These are phyloP conservation scores for Pammene fasciana DNA, from an alignment of 2,888 invertebrate genomes.

Conservation along the genomic window DNA sequence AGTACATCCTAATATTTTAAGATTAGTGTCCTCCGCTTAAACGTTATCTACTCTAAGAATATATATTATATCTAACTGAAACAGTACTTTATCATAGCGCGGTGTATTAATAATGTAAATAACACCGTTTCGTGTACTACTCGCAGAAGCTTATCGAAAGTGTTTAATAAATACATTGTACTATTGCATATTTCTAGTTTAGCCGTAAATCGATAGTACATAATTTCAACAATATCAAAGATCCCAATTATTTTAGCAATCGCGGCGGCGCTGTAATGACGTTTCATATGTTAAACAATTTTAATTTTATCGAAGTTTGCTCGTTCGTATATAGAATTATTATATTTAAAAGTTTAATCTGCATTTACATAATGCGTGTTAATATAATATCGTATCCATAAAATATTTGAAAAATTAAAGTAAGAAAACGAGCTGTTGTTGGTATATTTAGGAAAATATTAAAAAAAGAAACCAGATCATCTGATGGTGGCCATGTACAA, in stretches of 20 bases:
- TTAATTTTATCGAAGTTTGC: constrained; percentile 83
- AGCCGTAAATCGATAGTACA: constrained; percentile 80
- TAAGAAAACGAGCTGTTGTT: constrained; percentile 77
- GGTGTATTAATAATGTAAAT: constrained; percentile 69
- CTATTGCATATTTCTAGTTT: constrained; percentile 73
- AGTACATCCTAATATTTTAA: constrained; percentile 68
- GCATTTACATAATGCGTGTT: constrained; percentile 70
- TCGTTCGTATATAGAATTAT: constrained; percentile 82
- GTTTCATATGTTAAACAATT: constrained; percentile 81
- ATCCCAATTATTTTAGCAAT: constrained; percentile 68
- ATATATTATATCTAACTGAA: constrained; percentile 60
- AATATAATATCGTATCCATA: constrained; percentile 56
- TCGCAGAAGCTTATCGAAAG: constrained; percentile 71
- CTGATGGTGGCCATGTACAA: constrained; percentile 88
- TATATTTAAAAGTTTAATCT: constrained; percentile 81
- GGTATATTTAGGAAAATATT: constrained; percentile 83
- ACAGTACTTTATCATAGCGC: constrained; percentile 60
- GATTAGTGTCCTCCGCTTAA: constrained; percentile 69
- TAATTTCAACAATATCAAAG: constrained; percentile 80
- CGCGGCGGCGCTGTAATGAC: constrained; percentile 62
- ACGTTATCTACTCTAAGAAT: constrained; percentile 60
- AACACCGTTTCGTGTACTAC: constrained; percentile 61
- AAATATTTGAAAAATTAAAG: constrained; percentile 67
- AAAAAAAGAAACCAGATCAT: constrained; percentile 84
- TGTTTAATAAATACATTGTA: constrained; percentile 62